phyloP scores from a whole-genome alignment of 2,797 vertebrate species.

The Sebastes hopkinsi region DNA sequence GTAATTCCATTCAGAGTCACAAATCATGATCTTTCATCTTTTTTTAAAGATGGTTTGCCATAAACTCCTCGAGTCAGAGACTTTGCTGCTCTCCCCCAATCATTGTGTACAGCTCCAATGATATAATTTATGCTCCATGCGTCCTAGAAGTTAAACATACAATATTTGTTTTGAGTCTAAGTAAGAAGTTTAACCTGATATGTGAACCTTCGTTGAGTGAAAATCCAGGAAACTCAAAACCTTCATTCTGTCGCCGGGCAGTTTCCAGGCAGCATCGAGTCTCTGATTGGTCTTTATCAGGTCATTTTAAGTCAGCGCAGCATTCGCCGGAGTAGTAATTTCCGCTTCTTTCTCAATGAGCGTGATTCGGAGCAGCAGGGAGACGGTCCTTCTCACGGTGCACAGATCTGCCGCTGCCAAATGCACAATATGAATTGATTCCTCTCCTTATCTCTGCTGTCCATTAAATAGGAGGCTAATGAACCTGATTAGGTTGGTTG shows the following conservation, averaged over 20 bases:
- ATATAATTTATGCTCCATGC: neutral
- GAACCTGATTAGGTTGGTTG: slow-evolving; percentile 51
- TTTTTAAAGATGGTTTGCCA: neutral
- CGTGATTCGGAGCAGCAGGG: slow-evolving; percentile 39
- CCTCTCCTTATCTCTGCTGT: slow-evolving; percentile 43
- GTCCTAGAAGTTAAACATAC: neutral
- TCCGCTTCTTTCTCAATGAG: slow-evolving; percentile 49
- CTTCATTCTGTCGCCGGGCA: neutral
- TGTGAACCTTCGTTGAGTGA: neutral
- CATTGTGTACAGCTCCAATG: neutral
- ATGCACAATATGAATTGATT: slow-evolving; percentile 68
- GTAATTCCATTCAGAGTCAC: neutral
- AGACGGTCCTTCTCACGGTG: neutral
- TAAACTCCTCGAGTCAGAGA: neutral
- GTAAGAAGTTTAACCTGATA: neutral
- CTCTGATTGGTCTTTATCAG: slow-evolving; percentile 43
- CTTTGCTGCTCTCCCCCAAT: neutral
- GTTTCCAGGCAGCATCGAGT: slow-evolving; percentile 1
- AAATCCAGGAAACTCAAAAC: neutral
- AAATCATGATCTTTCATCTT: neutral
- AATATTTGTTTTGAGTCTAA: neutral
- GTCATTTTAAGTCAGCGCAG: slow-evolving; percentile 46
- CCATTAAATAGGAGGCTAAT: slow-evolving; percentile 64
- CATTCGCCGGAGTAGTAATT: slow-evolving; percentile 19
- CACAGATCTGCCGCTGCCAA: slow-evolving; percentile 36